Conservation (phyloP, 2,113 vertebrate species). For the Sinocyclocheilus grahami region DNA sequence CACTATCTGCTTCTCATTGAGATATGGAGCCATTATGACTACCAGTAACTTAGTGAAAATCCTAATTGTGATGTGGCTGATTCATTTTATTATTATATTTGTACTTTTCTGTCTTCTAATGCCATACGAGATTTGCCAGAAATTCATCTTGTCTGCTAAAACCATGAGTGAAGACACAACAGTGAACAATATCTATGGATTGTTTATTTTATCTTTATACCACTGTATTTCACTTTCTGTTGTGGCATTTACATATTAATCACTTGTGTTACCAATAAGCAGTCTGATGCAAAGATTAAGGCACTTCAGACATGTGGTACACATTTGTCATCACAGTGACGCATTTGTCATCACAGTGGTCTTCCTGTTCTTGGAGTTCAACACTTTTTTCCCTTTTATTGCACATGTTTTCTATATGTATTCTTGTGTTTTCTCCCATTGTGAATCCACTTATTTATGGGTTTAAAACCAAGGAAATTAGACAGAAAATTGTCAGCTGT, state of each 20-base stretch:
- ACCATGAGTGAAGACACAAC: conserved; percentile 64
- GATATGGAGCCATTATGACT: conserved; percentile 63
- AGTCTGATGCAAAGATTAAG: conserved; percentile 65
- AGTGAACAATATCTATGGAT: conserved; percentile 70
- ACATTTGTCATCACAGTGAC: conserved; percentile 59
- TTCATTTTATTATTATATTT: conserved; percentile 55
- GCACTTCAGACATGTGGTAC: conserved; percentile 75
- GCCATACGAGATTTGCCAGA: conserved; percentile 67
- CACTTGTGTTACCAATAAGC: conserved; percentile 61
- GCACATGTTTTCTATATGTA: conserved; percentile 43
- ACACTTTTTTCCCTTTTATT: conserved; percentile 20
- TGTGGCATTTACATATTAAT: conserved; percentile 48
- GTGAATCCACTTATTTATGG: conserved; percentile 22
- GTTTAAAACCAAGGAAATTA: conserved; percentile 12
- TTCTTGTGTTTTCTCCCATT: background rate
- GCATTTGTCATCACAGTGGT: conserved; percentile 63
- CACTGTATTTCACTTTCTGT: background rate
- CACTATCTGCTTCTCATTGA: conserved; percentile 1
- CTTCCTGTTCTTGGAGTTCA: conserved; percentile 61
- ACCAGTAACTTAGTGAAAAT: conserved; percentile 59
- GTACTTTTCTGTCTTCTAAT: conserved; percentile 70
- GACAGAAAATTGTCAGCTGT: background rate
- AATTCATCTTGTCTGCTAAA: conserved; percentile 66
- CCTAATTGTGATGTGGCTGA: conserved; percentile 64
- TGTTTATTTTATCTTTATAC: conserved; percentile 27